Conservation (phyloP, 2,797 vertebrate species). For the Lates japonicus region DNA sequence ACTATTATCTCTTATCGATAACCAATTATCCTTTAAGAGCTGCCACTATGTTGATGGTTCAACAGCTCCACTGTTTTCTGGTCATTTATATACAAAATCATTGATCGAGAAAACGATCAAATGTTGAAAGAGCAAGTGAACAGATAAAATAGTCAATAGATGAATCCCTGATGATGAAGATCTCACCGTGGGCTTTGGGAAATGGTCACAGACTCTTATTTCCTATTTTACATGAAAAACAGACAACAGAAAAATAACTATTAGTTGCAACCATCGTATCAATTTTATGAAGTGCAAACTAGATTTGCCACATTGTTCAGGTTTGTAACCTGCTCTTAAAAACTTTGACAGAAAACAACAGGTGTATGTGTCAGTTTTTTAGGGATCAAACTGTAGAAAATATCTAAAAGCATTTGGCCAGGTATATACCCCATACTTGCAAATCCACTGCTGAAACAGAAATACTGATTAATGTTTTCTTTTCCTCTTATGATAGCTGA, state of each 20-base stretch:
- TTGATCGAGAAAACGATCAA: no score
- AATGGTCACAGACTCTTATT: neutral
- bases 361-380: neutral
- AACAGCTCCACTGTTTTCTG: no score
- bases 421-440: neutral
- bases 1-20: neutral
- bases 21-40: neutral
- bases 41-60: neutral
- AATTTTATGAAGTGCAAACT: neutral
- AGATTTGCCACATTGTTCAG: neutral
- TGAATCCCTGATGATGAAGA: neutral
- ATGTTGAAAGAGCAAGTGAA: no score
- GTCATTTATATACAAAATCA: no score
- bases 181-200: neutral
- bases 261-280: neutral
- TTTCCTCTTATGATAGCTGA: neutral
- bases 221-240: no score
- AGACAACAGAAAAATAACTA: neutral
- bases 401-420: neutral
- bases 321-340: neutral
- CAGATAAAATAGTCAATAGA: no score
- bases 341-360: neutral
- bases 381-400: conserved; percentile 1
- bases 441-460: conserved; percentile 2
- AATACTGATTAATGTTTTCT: neutral